Base-by-base conservation (phyloP, 2,888 invertebrate genomes). In the Helleia helle region DNA sequence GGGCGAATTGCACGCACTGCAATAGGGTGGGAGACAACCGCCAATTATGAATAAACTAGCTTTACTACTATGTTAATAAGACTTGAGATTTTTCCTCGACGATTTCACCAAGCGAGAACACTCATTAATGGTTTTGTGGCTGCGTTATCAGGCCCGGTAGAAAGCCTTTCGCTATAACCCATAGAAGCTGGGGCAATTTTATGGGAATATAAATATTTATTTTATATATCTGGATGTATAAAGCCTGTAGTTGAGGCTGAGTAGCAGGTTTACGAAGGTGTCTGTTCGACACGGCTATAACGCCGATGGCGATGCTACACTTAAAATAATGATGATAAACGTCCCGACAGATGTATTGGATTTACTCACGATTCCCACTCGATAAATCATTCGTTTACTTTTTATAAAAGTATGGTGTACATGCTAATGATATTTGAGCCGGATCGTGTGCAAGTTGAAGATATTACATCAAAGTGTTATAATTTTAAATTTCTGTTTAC, bases 31-130 rank as follows among this genome's bases (percentile, higher is more conserved):
- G 73, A 69, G 64, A 64, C 63, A 68, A 69, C 71, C 65, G 69
- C 65, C 75, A 81, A 79, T 81, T 84, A 81, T 77, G 71, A 80
- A 73, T 75, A 80, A 79, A 83, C 81, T 71, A 79, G 83, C 72
- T 75, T 59, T 62, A 71, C 84, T 64, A 64, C 80, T 80, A 80
- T 83, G 80, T 66, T 76, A 83, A 83, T 83, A 71, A 65, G 66
- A 58, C 68, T 62, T 69, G 65, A 74, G 71, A 79, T 81, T 83
- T 80, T 83, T 81, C 79, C 80, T 67, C 56, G 50, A 50, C 72
- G 74, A 77, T 81, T 81, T 83, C 81, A 77, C 81, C 65, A 54
- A 60, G 61, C 66, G 52, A 64, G 64, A 67, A 69, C 62, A 61
- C 67, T 74, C 72, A 76, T 76, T 79, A 75, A 74, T 74, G 68